Conservation (phyloP, 2,113 vertebrate species). For the Malurus alboscapulatus region DNA sequence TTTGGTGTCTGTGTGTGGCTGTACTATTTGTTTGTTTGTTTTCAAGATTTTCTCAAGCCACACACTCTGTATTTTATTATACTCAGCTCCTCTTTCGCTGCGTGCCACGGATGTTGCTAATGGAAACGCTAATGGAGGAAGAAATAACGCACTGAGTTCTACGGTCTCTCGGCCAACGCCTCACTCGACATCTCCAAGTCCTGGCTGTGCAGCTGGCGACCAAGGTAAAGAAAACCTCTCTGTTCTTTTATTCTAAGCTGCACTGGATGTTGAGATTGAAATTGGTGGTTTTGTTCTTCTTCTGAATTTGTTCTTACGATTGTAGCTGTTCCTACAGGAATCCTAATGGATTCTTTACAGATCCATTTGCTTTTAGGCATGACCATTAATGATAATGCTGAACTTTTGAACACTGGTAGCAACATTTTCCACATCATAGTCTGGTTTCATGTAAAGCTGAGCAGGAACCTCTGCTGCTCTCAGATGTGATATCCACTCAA, state of each 20-base stretch:
- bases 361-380: neutral
- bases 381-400: neutral
- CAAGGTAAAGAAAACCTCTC: slow-evolving; percentile 71
- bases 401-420: neutral
- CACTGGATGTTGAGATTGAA: neutral
- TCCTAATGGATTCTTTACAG: neutral
- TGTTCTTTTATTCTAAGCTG: neutral
- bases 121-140: slow-evolving; percentile 77
- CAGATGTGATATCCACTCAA: neutral
- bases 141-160: slow-evolving; percentile 77
- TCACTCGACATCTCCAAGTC: slow-evolving; percentile 75
- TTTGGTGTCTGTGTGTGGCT: neutral
- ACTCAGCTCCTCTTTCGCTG: slow-evolving; percentile 78
- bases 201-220: slow-evolving; percentile 79
- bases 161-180: slow-evolving; percentile 75
- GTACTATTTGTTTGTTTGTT: slow-evolving; percentile 26
- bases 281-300: neutral
- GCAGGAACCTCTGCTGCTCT: neutral
- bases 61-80: slow-evolving; percentile 33
- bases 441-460: neutral
- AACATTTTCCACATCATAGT: neutral
- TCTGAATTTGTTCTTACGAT: neutral
- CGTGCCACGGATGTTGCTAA: slow-evolving; percentile 80
- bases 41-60: slow-evolving; percentile 23
- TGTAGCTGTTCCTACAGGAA: neutral